Percentiles rank a stretch among this genome's conserved stretches.
Evolutionary conservation across 35 echinoderm and acorn worm genomes (phyloP).

Genomic region (Stichopus chloronotus): DNA sequence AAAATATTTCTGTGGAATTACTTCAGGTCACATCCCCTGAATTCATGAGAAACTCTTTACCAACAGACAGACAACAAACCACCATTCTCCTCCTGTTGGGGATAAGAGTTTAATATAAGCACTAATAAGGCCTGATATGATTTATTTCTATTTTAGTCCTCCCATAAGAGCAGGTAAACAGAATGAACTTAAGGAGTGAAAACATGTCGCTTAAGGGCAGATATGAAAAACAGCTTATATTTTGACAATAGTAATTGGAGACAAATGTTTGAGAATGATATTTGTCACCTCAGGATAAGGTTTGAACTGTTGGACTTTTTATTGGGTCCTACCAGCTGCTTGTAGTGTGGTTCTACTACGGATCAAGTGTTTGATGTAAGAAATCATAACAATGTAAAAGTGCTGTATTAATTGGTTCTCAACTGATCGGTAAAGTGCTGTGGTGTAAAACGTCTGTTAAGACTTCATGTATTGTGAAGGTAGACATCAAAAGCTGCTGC

Average conservation of each 20-base stretch:
- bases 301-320: background rate
- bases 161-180: too few species aligned
- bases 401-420: too few species aligned
- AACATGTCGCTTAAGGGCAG: background rate
- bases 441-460: too few species aligned
- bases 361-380: too few species aligned
- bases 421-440: too few species aligned
- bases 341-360: too few species aligned
- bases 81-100: background rate
- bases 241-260: slow-evolving; percentile 46
- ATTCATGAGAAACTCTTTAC: slow-evolving; percentile 3
- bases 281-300: slow-evolving; percentile 1
- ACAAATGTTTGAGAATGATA: slow-evolving; percentile 45
- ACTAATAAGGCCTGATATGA: too few species aligned
- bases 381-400: too few species aligned
- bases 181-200: background rate
- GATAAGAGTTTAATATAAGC: too few species aligned
- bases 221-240: slow-evolving; percentile 46
- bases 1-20: background rate
- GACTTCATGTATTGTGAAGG: too few species aligned
- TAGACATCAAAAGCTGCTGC: too few species aligned
- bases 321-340: background rate
- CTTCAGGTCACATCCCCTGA: background rate
- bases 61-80: background rate
- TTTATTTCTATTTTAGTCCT: too few species aligned